Percentiles rank a stretch among this genome's conserved stretches.
Evolutionary conservation across 2,888 invertebrate genomes (phyloP).

Genomic region (Andrena fulva): DNA sequence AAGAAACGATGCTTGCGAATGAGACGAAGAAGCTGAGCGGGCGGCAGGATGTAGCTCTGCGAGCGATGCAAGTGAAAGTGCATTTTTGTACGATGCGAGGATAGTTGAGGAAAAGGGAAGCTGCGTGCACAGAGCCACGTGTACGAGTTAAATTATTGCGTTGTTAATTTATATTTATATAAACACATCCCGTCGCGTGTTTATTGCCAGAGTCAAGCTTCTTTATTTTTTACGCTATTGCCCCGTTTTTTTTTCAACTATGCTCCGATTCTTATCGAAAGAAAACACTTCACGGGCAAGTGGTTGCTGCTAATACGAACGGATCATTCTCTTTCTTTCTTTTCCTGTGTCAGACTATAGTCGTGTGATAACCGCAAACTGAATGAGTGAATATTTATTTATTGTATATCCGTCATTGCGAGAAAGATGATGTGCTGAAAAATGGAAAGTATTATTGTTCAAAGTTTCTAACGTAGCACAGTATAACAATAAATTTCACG

Average conservation of each 20-base stretch:
- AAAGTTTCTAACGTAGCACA: slow-evolving; percentile 72
- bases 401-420: slow-evolving; percentile 58
- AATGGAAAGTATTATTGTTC: slow-evolving; percentile 75
- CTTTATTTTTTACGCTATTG: slow-evolving; percentile 11
- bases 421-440: slow-evolving; percentile 64
- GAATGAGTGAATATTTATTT: slow-evolving; percentile 67
- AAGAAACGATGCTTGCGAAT: not conserved
- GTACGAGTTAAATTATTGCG: slow-evolving; percentile 37
- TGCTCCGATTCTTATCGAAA: slow-evolving; percentile 16
- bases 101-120: slow-evolving; percentile 39
- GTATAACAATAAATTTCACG: slow-evolving; percentile 69
- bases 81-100: slow-evolving; percentile 35
- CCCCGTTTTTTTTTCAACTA: slow-evolving; percentile 36
- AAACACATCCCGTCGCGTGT: not conserved
- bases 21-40: slow-evolving; percentile 8
- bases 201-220: slow-evolving; percentile 25
- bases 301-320: slow-evolving; percentile 36
- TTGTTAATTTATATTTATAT: slow-evolving; percentile 48
- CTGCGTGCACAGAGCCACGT: slow-evolving; percentile 8
- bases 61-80: slow-evolving; percentile 27
- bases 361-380: slow-evolving; percentile 46
- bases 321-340: slow-evolving; percentile 22
- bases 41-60: not conserved
- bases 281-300: slow-evolving; percentile 12
- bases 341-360: slow-evolving; percentile 22